Conservation (phyloP, 1,140 invertebrate genomes). For the Delia radicum region DNA sequence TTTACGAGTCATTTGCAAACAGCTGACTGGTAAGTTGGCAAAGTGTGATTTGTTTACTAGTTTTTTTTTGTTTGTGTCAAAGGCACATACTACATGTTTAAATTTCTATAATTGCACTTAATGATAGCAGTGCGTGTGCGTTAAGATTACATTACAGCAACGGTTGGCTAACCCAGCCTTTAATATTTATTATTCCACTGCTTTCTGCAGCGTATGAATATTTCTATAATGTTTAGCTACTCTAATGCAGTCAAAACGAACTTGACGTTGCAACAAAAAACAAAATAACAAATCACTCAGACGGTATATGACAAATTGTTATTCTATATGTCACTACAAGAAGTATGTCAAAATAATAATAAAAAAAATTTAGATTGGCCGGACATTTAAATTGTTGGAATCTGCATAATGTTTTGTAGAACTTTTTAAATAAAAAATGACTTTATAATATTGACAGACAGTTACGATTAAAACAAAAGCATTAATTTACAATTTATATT, state of each 20-base stretch:
- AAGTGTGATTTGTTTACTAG: too few relatives aligned
- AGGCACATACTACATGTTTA: too few relatives aligned
- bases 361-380: neutral
- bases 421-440: neutral
- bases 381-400: neutral
- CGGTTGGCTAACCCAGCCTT: too few relatives aligned
- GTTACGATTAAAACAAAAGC: too few relatives aligned
- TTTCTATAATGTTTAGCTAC: neutral
- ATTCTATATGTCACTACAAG: neutral
- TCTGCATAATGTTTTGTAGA: neutral
- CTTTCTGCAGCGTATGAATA: neutral
- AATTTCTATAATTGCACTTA: too few relatives aligned
- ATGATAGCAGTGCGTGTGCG: too few relatives aligned
- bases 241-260: neutral
- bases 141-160: too few relatives aligned
- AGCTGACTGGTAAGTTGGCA: too few relatives aligned
- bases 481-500: too few relatives aligned
- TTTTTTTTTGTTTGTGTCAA: too few relatives aligned
- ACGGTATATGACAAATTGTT: neutral
- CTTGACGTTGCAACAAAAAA: neutral
- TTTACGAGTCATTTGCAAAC: too few relatives aligned
- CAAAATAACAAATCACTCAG: neutral
- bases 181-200: too few relatives aligned
- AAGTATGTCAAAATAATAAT: neutral
- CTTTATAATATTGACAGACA: neutral